These are phyloP conservation scores for Ammospiza caudacuta DNA, from an alignment of 2,113 vertebrate genomes.

Conservation along the genomic window DNA sequence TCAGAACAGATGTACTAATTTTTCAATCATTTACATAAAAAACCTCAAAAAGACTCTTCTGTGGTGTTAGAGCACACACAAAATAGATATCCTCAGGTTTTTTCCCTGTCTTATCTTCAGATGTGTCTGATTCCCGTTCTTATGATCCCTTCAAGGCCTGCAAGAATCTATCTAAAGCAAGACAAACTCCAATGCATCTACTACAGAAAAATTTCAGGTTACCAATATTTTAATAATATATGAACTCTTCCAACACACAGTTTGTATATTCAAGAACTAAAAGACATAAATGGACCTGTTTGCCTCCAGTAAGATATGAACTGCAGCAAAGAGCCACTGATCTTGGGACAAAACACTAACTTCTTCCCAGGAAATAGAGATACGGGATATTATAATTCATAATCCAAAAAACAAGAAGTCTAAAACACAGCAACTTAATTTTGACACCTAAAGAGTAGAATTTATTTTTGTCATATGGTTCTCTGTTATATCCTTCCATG, in stretches of 20 bases:
- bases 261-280: neutral
- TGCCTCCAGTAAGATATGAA: neutral
- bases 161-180: neutral
- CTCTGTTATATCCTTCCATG: neutral
- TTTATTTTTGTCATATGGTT: neutral
- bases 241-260: neutral
- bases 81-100: neutral
- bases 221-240: neutral
- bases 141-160: neutral
- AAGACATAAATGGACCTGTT: neutral
- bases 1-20: neutral
- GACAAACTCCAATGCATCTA: neutral
- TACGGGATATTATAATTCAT: neutral
- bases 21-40: neutral
- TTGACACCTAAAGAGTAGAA: neutral
- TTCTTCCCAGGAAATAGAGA: neutral
- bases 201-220: neutral
- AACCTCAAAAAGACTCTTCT: neutral
- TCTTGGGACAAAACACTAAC: neutral
- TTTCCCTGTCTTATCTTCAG: neutral
- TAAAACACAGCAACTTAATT: neutral
- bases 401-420: neutral
- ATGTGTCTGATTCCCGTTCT: neutral
- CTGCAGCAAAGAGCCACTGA: neutral
- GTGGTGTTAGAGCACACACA: accelerated